These are phyloP conservation scores for Mus spicilegus DNA, from an alignment of 2,113 vertebrate species.

Conservation along the genomic window DNA sequence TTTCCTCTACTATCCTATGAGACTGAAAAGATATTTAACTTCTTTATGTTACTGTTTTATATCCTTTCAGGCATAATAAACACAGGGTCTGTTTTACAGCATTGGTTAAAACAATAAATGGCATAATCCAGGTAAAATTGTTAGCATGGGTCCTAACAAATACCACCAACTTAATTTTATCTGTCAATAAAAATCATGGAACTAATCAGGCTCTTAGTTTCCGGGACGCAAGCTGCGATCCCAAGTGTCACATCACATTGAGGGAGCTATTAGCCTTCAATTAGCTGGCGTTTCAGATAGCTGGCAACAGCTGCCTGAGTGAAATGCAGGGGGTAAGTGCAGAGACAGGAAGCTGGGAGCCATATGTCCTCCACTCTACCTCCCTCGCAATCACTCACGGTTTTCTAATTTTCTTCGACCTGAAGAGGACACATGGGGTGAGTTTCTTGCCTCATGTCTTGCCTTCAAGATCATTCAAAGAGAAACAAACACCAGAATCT, in stretches of 20 bases:
- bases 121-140: neutral
- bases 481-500: neutral
- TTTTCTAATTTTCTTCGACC: neutral
- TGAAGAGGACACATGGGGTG: neutral
- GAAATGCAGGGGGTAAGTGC: neutral
- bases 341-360: neutral
- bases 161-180: neutral
- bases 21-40: neutral
- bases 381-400: neutral
- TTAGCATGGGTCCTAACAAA: neutral
- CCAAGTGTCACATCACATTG: neutral
- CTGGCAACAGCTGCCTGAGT: neutral
- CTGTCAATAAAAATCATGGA: conserved; percentile 33
- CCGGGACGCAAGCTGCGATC: neutral
- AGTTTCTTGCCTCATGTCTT: neutral
- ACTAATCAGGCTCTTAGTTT: neutral
- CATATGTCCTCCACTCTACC: neutral
- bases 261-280: neutral
- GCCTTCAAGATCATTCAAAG: neutral
- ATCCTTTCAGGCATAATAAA: neutral
- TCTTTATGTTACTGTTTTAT: neutral
- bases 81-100: neutral
- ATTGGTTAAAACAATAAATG: neutral
- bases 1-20: neutral
- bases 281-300: neutral